These are phyloP conservation scores for Plectropomus leopardus DNA, from an alignment of 2,113 vertebrate species.

Conservation along the genomic window DNA sequence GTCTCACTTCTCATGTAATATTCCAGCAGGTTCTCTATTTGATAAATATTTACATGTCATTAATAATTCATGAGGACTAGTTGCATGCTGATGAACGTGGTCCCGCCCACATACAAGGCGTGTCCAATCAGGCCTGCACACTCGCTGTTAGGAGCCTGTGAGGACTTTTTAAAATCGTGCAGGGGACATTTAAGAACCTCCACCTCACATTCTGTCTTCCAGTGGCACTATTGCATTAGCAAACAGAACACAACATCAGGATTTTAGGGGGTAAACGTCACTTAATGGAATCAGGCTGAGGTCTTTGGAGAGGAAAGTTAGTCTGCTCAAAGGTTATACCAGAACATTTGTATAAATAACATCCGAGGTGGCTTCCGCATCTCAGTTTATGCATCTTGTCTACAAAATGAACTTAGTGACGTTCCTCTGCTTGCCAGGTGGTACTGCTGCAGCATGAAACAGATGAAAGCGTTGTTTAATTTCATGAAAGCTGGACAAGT, in stretches of 20 bases:
- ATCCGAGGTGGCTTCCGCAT: not conserved
- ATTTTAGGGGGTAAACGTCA: not conserved
- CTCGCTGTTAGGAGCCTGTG: not conserved
- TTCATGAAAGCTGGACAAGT: not conserved
- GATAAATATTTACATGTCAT: constrained; percentile 63
- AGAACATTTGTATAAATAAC: not conserved
- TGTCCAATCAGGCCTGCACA: constrained; percentile 41
- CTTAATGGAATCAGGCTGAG: not conserved
- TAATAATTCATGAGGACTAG: constrained; percentile 51
- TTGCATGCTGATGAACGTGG: not conserved
- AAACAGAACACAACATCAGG: too few relatives aligned
- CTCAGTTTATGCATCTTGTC: not conserved
- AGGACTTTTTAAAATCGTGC: not conserved
- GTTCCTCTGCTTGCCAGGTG: not conserved
- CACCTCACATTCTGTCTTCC: not conserved
- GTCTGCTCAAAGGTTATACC: not conserved
- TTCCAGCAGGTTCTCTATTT: not conserved
- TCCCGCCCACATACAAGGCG: constrained; percentile 48
- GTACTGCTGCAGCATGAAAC: not conserved
- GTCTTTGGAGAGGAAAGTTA: not conserved
- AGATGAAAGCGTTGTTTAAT: not conserved
- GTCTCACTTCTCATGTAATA: constrained; percentile 43
- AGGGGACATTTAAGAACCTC: not conserved
- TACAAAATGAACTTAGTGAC: not conserved
- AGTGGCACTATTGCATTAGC: too few relatives aligned